These are phyloP conservation scores for Tipula unca DNA, from an alignment of 2,888 invertebrate species.

Conservation along the genomic window DNA sequence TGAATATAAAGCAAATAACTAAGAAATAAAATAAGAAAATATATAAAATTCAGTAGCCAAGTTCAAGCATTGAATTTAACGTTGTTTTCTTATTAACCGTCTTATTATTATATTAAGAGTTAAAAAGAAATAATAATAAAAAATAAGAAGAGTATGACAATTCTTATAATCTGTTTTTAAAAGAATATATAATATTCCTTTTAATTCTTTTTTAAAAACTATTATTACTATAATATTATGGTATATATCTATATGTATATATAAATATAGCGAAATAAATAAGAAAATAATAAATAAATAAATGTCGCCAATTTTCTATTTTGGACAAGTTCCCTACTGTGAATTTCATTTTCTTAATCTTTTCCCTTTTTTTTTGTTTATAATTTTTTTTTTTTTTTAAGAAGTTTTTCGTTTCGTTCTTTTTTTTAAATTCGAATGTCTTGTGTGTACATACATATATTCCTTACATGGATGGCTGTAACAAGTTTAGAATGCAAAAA, in stretches of 20 bases:
- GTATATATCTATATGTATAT: background rate
- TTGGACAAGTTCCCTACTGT: slow-evolving; percentile 21
- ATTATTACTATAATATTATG: background rate
- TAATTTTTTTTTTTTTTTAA: background rate
- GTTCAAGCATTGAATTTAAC: background rate
- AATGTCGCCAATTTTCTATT: slow-evolving; percentile 20
- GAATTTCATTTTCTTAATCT: background rate
- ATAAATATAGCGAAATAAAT: background rate
- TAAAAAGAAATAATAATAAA: background rate
- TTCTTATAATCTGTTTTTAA: background rate
- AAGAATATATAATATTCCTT: background rate
- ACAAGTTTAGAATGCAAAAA: slow-evolving; percentile 18
- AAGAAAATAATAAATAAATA: slow-evolving; percentile 17
- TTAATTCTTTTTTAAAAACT: slow-evolving; percentile 10
- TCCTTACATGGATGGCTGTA: slow-evolving; percentile 8
- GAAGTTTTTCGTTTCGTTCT: background rate
- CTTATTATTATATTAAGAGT: background rate
- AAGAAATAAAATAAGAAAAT: background rate
- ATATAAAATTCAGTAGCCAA: slow-evolving; percentile 10
- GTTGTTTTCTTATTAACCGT: background rate
- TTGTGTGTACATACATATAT: background rate
- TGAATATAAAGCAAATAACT: slow-evolving; percentile 8
- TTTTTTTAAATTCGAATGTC: slow-evolving; percentile 14
- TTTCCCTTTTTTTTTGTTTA: background rate
- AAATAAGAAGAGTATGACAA: background rate